Evolutionary conservation across 37 sponge, comb jelly and placozoan species (phyloP), one percentile per base, ranked within the genome.

Genomic region (Oopsacas minuta): DNA sequence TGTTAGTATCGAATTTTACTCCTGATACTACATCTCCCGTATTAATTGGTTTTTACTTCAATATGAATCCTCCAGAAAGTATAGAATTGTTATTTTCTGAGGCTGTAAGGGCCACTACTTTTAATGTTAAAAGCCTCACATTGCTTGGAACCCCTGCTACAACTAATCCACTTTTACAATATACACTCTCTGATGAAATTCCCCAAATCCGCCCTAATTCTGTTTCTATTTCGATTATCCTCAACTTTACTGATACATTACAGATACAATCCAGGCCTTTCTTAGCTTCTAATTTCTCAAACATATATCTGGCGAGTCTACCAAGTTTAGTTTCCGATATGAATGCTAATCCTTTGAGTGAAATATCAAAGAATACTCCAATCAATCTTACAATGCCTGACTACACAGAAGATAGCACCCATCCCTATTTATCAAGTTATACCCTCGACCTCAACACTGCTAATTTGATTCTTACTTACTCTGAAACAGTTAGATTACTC

Each of bases 51-150:
- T 95, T 88, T 86, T 38, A 89, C 10, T 38, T 95, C 49, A 89
- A 89, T 38, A 92, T 95, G 92, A 51, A 81, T 30, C 95, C 95
- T 69, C 95, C 92, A 36, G 83, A 92, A 8, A 69, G 90, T 30
- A 46, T 95, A 8, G 51, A 89, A 7, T 37, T 95, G 83, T 91
- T 91, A 25, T 95, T 95, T 85, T 91, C 91, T 49, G 95, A 95
- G 39, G 90, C 95, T 37, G 93, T 95, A 17, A 39, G 84, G 35
- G 82, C 84, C 15, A 81, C n/a, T 23, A 88, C 91, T 22, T 34
- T 95, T n/a, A 39, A 87, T 83, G 75, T 61, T 20, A 61, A 10
- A 20, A 5, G 7, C 22, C 22, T 61, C 7, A 20, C 75, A 32
- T 5, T 61, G 7, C 75, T 61, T 25, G 30, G 17, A 5, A 20